Evolutionary conservation across 2,797 vertebrate genomes (phyloP).

Genomic region (Alfaro cultratus): DNA sequence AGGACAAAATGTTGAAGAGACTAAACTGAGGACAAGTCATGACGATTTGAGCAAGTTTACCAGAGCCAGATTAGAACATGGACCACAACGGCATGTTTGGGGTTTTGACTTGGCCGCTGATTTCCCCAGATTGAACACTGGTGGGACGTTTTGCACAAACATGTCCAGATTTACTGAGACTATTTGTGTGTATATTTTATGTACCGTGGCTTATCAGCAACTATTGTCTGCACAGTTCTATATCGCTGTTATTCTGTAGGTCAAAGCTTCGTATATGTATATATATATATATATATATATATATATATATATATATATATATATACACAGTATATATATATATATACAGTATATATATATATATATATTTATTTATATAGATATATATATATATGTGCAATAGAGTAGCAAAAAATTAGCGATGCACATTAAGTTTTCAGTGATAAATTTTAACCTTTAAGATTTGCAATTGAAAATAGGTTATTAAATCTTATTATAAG

Average conservation of each 20-base stretch:
- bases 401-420: background rate
- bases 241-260: background rate
- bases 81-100: background rate
- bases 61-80: background rate
- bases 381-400: no score
- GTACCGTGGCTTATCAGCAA: background rate
- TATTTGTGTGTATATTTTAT: background rate
- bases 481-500: background rate
- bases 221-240: background rate
- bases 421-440: background rate
- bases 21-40: background rate
- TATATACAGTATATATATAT: no score
- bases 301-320: no score
- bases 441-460: background rate
- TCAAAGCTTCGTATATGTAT: background rate
- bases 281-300: no score
- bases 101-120: background rate
- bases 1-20: no score
- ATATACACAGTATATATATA: no score
- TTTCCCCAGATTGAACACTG: background rate
- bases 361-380: no score
- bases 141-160: background rate
- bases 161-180: background rate
- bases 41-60: background rate
- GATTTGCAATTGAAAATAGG: background rate